Conservation (phyloP, 2,113 vertebrate genomes). For the Pseudorectes ferrugineus region DNA sequence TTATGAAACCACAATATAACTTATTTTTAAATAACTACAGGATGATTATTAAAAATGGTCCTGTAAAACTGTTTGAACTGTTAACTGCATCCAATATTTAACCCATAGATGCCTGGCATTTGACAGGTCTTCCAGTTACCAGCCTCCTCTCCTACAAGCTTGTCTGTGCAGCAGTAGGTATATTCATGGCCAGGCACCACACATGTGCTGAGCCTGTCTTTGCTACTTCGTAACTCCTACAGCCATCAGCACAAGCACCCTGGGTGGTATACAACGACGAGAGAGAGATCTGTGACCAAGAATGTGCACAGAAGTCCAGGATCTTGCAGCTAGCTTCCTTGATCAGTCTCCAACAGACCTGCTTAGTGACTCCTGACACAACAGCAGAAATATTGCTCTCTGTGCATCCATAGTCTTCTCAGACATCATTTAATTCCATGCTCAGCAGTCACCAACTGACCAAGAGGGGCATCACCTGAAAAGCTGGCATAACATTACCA, state of each 20-base stretch:
- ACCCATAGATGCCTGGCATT: neutral
- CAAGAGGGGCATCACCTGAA: neutral
- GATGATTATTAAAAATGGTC: neutral
- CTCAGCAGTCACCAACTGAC: neutral
- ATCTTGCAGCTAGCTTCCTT: neutral
- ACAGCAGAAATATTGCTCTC: neutral
- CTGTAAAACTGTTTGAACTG: neutral
- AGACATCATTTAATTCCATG: fast-evolving
- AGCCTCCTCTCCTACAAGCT: neutral
- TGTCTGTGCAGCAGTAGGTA: no score
- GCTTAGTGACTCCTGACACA: neutral
- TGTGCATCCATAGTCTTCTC: fast-evolving
- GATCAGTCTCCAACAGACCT: neutral
- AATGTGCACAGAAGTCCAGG: neutral
- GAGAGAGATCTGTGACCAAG: neutral
- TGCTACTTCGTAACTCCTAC: neutral
- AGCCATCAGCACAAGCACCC: neutral
- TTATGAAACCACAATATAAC: neutral
- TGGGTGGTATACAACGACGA: fast-evolving
- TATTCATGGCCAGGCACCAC: neutral
- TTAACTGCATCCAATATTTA: neutral
- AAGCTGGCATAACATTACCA: neutral
- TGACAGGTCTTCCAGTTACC: neutral
- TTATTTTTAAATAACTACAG: neutral
- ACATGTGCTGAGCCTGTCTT: neutral